Evolutionary conservation across 2,113 vertebrate species (phyloP).

Genomic region (Erythrocercus mccallii): DNA sequence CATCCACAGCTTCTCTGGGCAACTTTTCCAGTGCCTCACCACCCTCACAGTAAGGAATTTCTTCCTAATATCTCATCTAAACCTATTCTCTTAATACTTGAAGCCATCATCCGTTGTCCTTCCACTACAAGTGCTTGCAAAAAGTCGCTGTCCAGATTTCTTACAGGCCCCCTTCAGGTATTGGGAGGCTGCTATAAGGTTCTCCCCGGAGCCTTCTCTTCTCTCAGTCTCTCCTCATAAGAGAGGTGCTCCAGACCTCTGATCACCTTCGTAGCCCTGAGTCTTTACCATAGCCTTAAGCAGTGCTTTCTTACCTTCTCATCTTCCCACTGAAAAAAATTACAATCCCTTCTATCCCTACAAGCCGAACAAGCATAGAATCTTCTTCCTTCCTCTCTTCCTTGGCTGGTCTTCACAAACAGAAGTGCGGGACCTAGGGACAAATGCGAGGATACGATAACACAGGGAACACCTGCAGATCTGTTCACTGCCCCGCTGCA

Average conservation of each 20-base stretch:
- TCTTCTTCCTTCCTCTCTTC: conserved; percentile 67
- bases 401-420: conserved; percentile 79
- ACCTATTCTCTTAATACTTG: background rate
- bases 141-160: too few species aligned
- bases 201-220: background rate
- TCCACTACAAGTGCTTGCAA: too few species aligned
- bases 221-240: fast-evolving
- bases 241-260: background rate
- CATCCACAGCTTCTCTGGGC: background rate
- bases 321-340: conserved; percentile 94
- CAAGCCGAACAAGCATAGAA: conserved; percentile 96
- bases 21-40: background rate
- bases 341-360: conserved; percentile 90
- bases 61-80: background rate
- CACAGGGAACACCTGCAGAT: fast-evolving
- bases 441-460: background rate
- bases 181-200: fast-evolving
- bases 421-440: conserved; percentile 85
- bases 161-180: background rate
- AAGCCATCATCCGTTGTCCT: background rate
- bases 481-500: fast-evolving
- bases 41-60: background rate
- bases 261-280: background rate
- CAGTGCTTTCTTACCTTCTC: conserved; percentile 80
- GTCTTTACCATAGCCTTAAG: fast-evolving